Conservation (phyloP, 2,888 invertebrate species). For the Eupelmus urozonus region DNA sequence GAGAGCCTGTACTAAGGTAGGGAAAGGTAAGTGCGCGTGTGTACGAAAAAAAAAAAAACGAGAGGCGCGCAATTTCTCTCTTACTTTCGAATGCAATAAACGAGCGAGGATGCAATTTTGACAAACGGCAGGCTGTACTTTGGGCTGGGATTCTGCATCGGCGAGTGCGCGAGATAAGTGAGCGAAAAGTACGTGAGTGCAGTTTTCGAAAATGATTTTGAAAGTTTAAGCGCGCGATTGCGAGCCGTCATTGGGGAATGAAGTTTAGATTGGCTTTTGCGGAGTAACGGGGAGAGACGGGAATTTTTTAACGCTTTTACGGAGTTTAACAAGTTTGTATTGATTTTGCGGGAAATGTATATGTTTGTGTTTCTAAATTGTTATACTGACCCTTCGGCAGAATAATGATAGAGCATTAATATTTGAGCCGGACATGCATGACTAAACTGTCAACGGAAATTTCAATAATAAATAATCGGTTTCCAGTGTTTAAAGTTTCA, state of each 20-base stretch:
- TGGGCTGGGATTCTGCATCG: not conserved
- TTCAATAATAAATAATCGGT: too few species aligned
- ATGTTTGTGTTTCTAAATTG: too few species aligned
- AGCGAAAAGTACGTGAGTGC: not conserved
- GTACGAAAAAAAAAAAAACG: slow-evolving; percentile 3
- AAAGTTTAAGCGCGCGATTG: not conserved
- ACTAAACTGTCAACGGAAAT: too few species aligned
- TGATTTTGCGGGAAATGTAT: too few species aligned
- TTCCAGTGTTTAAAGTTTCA: too few species aligned
- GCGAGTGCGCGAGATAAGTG: not conserved
- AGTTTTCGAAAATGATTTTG: not conserved
- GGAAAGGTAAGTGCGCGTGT: not conserved
- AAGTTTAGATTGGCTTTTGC: not conserved
- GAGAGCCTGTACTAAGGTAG: not conserved
- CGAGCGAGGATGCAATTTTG: slow-evolving; percentile 38
- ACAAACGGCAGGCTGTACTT: not conserved
- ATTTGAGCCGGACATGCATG: too few species aligned
- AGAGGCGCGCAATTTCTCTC: slow-evolving; percentile 25
- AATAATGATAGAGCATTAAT: too few species aligned
- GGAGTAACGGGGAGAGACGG: not conserved
- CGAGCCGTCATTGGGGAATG: not conserved
- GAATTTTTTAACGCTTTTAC: too few species aligned
- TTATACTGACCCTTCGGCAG: too few species aligned
- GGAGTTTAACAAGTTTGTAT: too few species aligned
- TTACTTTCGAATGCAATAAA: slow-evolving; percentile 44